Base-by-base conservation (phyloP, 2,888 invertebrate species). In the Phania funesta region DNA sequence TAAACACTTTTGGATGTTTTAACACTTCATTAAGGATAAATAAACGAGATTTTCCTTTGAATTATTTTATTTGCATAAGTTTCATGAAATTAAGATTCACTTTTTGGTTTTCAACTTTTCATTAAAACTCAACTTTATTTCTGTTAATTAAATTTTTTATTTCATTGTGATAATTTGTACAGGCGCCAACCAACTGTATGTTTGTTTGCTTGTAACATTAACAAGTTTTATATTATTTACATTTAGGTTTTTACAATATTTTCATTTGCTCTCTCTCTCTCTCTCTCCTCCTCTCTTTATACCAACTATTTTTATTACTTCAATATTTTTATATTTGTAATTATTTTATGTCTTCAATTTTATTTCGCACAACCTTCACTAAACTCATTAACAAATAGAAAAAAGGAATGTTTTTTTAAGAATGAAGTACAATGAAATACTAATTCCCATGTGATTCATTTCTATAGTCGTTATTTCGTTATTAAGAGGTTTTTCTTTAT, bases 381-480 rank as follows among this genome's bases (percentile, higher is more conserved):
- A 38, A n/a, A n/a, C n/a, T 48, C 54, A 48, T 67, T 67, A 76
- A 58, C 64, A 73, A 71, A 44, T 46, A 64, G 41, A 32, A 64
- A 62, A 62, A 52, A 16, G 48, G 13, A 58, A 16, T 18, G 32
- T 46, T 54, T 74, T 35, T 32, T 62, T 7, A 71, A 71, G 60
- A 62, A 62, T 62, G 13, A 44, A 44, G 44, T 20, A 41, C 62
- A 62, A 44, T 50, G 38, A 26, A n/a, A n/a, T n/a, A n/a, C n/a
- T n/a, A n/a, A n/a, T 46, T 13, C 18, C 20, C 62, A 70, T 70
- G 62, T 62, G 77, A 77, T 68, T 70, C 62, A 77, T 54, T 35
- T 77, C 44, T 38, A 77, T 60, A 50, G 38, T 71, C 50, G 13
- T 50, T 50, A 41, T n/a, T 9, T 2, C 35, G 11, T 38, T 13